Conservation (phyloP, 2,797 vertebrate genomes). For the Phrynocephalus forsythii region DNA sequence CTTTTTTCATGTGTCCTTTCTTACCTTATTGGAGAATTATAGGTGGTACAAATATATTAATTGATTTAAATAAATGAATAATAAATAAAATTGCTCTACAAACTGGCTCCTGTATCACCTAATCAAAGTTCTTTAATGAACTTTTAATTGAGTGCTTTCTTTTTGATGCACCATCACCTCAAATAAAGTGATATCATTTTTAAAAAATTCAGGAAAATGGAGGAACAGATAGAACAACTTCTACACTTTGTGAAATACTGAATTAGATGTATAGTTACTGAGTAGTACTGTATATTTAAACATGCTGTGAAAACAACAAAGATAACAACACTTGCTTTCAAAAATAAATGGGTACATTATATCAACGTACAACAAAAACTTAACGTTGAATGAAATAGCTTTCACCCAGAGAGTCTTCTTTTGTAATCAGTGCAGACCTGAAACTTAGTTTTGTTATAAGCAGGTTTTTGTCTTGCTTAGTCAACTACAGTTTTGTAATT, state of each 20-base stretch:
- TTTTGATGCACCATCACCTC: neutral
- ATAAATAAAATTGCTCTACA: neutral
- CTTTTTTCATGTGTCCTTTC: neutral
- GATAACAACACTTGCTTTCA: neutral
- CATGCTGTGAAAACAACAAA: neutral
- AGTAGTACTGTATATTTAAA: neutral
- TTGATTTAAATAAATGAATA: no score
- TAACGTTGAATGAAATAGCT: slow-evolving; percentile 3
- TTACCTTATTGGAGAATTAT: neutral
- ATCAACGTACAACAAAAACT: neutral
- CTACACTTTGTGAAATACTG: neutral
- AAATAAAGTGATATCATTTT: neutral
- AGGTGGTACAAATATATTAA: neutral
- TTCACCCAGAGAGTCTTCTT: neutral
- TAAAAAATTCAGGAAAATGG: neutral
- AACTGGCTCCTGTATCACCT: neutral
- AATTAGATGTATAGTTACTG: neutral
- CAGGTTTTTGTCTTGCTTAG: slow-evolving; percentile 4
- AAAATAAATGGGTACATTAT: neutral
- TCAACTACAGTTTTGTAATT: slow-evolving; percentile 19
- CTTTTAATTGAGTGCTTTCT: neutral
- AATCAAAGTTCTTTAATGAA: neutral
- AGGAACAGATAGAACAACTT: neutral
- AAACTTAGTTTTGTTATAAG: neutral
- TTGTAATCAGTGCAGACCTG: neutral